Percentiles rank a stretch among this genome's conserved stretches.
Conservation (phyloP, 2,113 vertebrate species). For the Pterocles burchelli region DNA sequence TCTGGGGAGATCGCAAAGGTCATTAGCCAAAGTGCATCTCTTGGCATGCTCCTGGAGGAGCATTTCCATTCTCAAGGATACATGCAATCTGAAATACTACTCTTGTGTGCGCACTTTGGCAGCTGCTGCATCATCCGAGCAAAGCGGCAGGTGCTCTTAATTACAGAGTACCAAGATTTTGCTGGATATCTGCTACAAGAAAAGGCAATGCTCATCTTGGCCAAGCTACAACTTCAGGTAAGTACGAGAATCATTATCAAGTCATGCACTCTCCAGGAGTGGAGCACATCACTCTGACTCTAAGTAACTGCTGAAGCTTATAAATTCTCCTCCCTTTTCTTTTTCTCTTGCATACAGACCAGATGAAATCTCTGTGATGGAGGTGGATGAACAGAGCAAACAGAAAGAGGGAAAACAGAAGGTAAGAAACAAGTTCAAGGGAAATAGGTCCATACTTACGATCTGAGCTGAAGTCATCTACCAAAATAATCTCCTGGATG, state of each 20-base stretch:
- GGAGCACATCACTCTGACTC: background rate
- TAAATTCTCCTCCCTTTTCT: background rate
- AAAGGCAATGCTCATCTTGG: background rate
- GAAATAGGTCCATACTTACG: conserved; percentile 80
- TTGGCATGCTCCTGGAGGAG: background rate
- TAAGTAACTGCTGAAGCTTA: background rate
- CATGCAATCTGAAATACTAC: background rate
- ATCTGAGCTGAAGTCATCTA: conserved; percentile 97
- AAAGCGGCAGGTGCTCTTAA: background rate
- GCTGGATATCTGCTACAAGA: background rate
- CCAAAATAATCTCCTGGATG: conserved; percentile 95
- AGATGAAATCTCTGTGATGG: background rate
- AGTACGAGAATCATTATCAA: background rate
- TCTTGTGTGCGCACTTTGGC: background rate
- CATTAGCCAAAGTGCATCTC: background rate
- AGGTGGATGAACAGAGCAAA: background rate
- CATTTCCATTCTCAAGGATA: background rate
- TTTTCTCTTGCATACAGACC: background rate
- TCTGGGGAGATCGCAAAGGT: background rate
- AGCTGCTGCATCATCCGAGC: background rate
- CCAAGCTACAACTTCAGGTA: background rate
- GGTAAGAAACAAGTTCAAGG: background rate
- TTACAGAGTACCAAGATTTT: background rate
- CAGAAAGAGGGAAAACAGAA: background rate
- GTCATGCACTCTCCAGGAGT: background rate